Percentiles rank a stretch among this genome's conserved stretches.
Conservation (phyloP, 2,888 invertebrate species). For the Capitulum mitella region DNA sequence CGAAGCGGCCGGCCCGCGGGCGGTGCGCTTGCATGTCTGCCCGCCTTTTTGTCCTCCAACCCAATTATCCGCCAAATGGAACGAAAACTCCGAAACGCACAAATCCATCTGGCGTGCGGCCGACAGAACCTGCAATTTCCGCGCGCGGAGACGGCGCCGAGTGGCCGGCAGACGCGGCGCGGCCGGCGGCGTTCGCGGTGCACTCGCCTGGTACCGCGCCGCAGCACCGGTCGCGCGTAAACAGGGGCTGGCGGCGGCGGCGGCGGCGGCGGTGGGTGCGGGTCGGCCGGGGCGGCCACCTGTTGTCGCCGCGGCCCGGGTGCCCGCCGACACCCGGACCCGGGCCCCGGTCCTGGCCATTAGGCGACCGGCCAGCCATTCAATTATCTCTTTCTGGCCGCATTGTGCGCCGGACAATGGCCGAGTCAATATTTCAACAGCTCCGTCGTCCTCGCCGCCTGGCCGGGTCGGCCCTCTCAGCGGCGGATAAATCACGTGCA, state of each 20-base stretch:
- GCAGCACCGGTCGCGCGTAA: neutral
- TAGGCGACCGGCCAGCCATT: neutral
- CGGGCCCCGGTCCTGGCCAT: neutral
- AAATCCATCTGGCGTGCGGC: conserved; percentile 18
- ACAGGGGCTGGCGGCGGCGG: too few relatives aligned
- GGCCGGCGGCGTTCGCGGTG: neutral
- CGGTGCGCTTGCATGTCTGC: conserved; percentile 13
- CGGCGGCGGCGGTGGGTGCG: too few relatives aligned
- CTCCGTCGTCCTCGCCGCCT: neutral
- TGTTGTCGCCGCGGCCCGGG: neutral
- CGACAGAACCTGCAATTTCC: conserved; percentile 11
- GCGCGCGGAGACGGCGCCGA: neutral
- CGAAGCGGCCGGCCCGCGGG: neutral
- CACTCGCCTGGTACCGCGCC: too few relatives aligned
- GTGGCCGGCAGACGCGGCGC: neutral
- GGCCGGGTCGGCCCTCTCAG: neutral
- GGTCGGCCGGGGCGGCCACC: neutral
- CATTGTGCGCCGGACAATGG: conserved; percentile 2
- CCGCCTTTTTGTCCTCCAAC: conserved; percentile 18
- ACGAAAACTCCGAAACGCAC: conserved; percentile 24
- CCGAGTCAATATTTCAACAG: conserved; percentile 21
- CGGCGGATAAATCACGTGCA: neutral
- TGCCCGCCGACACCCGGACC: neutral
- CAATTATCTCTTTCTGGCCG: conserved; percentile 15
- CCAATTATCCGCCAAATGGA: conserved; percentile 23